Evolutionary conservation across 2,113 vertebrate genomes (phyloP).

Genomic region (Leucopsar rothschildi): DNA sequence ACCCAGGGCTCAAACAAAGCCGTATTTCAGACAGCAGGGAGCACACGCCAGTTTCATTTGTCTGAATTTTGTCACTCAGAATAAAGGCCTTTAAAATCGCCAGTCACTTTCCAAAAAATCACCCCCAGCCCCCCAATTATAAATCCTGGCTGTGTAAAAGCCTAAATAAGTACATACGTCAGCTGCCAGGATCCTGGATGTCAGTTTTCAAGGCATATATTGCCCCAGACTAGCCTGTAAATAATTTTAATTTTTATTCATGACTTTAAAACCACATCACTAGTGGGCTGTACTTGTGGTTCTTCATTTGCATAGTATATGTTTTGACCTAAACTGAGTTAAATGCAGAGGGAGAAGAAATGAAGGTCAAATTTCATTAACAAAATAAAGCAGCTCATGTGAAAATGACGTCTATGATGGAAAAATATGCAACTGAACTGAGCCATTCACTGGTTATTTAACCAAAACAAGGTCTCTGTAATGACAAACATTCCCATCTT

Average conservation of each 20-base stretch:
- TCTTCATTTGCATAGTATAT: slow-evolving; percentile 56
- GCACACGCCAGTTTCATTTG: not conserved
- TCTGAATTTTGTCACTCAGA: slow-evolving; percentile 24
- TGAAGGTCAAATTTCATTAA: slow-evolving; percentile 24
- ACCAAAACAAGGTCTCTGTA: slow-evolving; percentile 56
- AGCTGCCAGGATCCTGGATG: slow-evolving; percentile 13
- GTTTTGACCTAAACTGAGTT: slow-evolving; percentile 43
- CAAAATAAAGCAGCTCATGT: slow-evolving; percentile 51
- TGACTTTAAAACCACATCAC: slow-evolving; percentile 48
- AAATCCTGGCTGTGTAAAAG: slow-evolving; percentile 23
- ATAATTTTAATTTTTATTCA: slow-evolving; percentile 46
- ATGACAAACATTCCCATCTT: slow-evolving; percentile 61
- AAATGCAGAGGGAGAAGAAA: slow-evolving; percentile 30
- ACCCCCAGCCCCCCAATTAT: not conserved
- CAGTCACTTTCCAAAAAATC: not conserved
- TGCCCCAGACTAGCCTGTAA: slow-evolving; percentile 41
- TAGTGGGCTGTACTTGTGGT: slow-evolving; percentile 31
- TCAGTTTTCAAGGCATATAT: slow-evolving; percentile 26
- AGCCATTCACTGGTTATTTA: slow-evolving; percentile 45
- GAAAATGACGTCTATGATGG: not conserved
- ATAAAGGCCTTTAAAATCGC: slow-evolving; percentile 39
- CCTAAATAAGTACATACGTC: not conserved
- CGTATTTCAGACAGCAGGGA: not conserved
- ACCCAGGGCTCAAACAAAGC: not conserved
- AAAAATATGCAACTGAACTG: not conserved